Conservation (phyloP, 1,140 invertebrate species). For the Eulimnadia texana region DNA sequence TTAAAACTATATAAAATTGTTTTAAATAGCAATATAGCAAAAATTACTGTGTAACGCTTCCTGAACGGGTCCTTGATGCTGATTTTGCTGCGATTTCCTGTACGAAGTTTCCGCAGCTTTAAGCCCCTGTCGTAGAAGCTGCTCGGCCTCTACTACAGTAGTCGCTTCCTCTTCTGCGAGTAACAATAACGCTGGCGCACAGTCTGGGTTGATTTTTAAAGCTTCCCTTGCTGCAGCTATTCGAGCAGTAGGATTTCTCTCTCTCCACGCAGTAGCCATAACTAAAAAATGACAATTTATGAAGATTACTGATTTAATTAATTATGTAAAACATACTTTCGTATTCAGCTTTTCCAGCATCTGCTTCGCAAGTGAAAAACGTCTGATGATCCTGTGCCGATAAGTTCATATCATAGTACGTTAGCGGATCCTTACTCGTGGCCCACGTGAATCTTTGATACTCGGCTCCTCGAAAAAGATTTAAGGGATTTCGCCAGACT, state of each 20-base stretch:
- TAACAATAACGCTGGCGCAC: slow-evolving; percentile 87
- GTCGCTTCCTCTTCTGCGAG: slow-evolving; percentile 92
- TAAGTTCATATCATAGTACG: slow-evolving; percentile 98
- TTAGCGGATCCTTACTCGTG: slow-evolving; percentile 86
- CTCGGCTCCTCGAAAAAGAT: slow-evolving; percentile 88
- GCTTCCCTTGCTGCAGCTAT: slow-evolving; percentile 87
- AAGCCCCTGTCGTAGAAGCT: slow-evolving; percentile 70
- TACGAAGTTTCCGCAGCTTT: slow-evolving; percentile 79
- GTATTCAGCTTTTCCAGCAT: slow-evolving; percentile 78
- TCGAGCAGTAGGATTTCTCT: slow-evolving; percentile 77
- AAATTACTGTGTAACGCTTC: slow-evolving; percentile 61
- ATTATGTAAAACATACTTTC: slow-evolving; percentile 45
- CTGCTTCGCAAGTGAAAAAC: slow-evolving; percentile 89
- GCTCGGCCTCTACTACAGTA: slow-evolving; percentile 77
- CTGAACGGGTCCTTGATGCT: slow-evolving; percentile 56
- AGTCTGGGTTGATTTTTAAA: slow-evolving; percentile 78
- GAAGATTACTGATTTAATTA: neutral
- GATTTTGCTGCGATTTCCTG: slow-evolving; percentile 58
- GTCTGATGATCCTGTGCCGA: slow-evolving; percentile 98
- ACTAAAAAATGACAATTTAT: slow-evolving; percentile 34
- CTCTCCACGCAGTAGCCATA: slow-evolving; percentile 95
- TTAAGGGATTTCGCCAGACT: slow-evolving; percentile 94
- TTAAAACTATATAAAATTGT: neutral
- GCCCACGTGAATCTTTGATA: slow-evolving; percentile 85
- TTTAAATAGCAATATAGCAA: neutral